Base-by-base conservation (phyloP, 2,888 invertebrate genomes). In the Drosophila meridiana region DNA sequence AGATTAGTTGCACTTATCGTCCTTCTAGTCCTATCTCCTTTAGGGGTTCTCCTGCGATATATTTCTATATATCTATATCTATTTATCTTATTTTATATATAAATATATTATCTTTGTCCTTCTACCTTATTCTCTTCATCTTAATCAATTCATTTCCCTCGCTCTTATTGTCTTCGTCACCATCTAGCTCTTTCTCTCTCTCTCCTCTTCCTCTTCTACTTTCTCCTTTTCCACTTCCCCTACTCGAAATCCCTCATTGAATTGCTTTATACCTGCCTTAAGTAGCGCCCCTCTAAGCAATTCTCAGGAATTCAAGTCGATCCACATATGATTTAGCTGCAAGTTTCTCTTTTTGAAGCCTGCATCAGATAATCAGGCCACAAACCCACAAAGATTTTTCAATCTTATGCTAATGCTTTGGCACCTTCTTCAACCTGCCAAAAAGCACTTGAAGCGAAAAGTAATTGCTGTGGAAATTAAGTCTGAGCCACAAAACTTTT, bases 401-500 rank as follows among this genome's bases (percentile, higher is more conserved):
- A 20, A 34, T 34, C 42, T 58, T 34, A 53, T 45, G 69, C 6
- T 34, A 38, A 52, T 66, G 38, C 36, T 7, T 47, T 11, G n/a
- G 47, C 57, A 38, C 6, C 36, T 26, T n/a, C 26, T 50, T 20
- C 30, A 32, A 52, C 11, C 32, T 61, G 50, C 52, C 14, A 34
- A 67, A 47, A 50, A n/a, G 11, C 45, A 47, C 34, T 28, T 14
- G 45, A 47, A 47, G 45, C 58, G 28, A n/a, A 43, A 14, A n/a
- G 13, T 32, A 26, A 69, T 58, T 53, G 59, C 48, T 42, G 30
- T 43, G 28, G 40, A 32, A 69, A 57, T 30, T 13, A 26, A 45
- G 13, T 40, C 26, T 14, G 34, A 53, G 73, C 66, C 66, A 40
- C 69, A 67, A 73, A 78, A 73, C 32, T 64, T 69, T 77, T 58